A percentile compares a stretch with the other conserved stretches of the same genome.
Evolutionary conservation across 2,797 vertebrate species (phyloP).

Genomic region (Myotis daubentonii): DNA sequence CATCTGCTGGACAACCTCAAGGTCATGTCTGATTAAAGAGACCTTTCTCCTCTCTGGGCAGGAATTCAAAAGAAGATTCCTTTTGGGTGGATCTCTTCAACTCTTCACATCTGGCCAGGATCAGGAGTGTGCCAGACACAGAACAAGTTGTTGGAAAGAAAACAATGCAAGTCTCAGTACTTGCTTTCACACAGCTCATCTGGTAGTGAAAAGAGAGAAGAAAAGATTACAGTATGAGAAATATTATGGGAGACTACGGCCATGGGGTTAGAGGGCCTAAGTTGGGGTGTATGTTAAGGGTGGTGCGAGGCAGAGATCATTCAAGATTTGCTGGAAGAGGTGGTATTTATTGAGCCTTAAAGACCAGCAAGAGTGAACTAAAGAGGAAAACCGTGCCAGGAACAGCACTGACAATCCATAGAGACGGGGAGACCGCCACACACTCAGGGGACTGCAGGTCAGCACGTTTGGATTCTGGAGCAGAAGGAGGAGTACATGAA

Average conservation of each 20-base stretch:
- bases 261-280: not conserved
- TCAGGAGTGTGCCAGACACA: not conserved
- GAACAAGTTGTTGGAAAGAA: not conserved
- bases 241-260: not conserved
- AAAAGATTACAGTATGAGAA: not conserved
- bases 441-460: not conserved
- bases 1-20: slow-evolving; percentile 40
- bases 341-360: not conserved
- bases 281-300: not conserved
- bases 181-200: slow-evolving; percentile 2
- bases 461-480: not conserved
- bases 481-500: not conserved
- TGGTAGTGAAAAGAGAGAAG: not conserved
- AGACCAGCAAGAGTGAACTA: not conserved
- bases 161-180: slow-evolving; percentile 27
- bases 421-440: not conserved
- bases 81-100: slow-evolving; percentile 22
- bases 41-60: slow-evolving; percentile 52
- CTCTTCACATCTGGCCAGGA: slow-evolving; percentile 18
- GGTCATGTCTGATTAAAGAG: slow-evolving; percentile 56
- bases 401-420: not conserved
- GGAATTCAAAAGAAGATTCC: slow-evolving; percentile 49
- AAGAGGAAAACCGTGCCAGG: not conserved
- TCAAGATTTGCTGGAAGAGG: not conserved
- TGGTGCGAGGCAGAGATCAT: not conserved